Conservation (phyloP, 2,113 vertebrate genomes). For the Tylochromis polylepis region DNA sequence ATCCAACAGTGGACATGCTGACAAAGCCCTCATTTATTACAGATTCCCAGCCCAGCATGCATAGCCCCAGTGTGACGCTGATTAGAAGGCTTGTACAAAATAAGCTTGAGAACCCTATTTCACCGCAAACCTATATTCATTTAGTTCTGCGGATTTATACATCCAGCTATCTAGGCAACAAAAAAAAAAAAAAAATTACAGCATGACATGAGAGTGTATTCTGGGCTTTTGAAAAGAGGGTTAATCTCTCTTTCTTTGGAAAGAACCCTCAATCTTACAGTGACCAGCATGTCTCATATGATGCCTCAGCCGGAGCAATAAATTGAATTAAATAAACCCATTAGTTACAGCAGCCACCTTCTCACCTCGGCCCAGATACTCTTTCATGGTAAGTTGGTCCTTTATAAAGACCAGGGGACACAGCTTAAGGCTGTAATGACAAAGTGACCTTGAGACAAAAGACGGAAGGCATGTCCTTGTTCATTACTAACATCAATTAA, state of each 20-base stretch:
- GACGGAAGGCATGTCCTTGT: constrained; percentile 53
- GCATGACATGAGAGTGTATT: constrained; percentile 67
- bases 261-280: constrained; percentile 64
- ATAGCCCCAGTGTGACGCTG: constrained; percentile 57
- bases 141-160: constrained; percentile 73
- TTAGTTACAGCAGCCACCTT: constrained; percentile 72
- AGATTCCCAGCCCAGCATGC: constrained; percentile 42
- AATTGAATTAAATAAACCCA: constrained; percentile 77
- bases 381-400: constrained; percentile 71
- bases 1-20: constrained; percentile 62
- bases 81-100: constrained; percentile 67
- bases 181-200: constrained; percentile 43
- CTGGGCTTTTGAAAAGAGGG: constrained; percentile 52
- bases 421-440: constrained; percentile 12
- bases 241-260: constrained; percentile 71
- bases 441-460: constrained; percentile 70
- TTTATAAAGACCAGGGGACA: constrained; percentile 63
- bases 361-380: constrained; percentile 69
- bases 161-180: constrained; percentile 36
- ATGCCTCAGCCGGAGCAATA: constrained; percentile 54
- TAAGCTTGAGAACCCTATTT: constrained; percentile 62
- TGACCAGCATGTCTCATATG: constrained; percentile 60
- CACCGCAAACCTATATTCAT: constrained; percentile 67
- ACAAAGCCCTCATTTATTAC: constrained; percentile 72
- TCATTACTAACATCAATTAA: constrained; percentile 76